phyloP scores from a whole-genome alignment of 2,797 vertebrate genomes.

The Botia almorhae region DNA sequence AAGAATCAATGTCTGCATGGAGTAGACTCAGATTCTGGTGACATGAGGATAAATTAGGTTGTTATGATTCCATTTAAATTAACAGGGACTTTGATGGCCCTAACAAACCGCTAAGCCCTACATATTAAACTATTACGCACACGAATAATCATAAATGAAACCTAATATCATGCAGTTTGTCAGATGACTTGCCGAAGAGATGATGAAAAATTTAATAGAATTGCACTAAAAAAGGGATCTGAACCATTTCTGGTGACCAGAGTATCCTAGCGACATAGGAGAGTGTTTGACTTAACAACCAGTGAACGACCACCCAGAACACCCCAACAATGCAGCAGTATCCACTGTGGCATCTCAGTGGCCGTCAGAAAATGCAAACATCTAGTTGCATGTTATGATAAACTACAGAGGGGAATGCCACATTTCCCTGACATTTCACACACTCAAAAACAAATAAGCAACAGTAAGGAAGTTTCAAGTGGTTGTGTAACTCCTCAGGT shows the following conservation, averaged over 20 bases:
- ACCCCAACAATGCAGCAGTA: neutral
- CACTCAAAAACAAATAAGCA: slow-evolving; percentile 34
- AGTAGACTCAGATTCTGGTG: slow-evolving; percentile 28
- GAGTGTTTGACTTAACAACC: neutral
- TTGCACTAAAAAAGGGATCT: no score
- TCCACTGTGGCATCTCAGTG: no score
- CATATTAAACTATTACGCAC: neutral
- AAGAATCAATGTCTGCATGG: slow-evolving; percentile 4
- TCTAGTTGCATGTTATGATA: no score
- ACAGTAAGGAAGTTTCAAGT: slow-evolving; percentile 47
- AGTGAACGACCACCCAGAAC: neutral
- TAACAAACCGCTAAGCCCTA: neutral
- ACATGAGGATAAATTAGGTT: slow-evolving; percentile 43
- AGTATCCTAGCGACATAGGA: no score
- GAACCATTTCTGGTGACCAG: no score
- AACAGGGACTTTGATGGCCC: slow-evolving; percentile 39
- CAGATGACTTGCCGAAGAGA: no score
- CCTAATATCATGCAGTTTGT: no score
- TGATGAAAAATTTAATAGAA: no score
- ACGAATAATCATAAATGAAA: no score
- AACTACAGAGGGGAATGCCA: neutral
- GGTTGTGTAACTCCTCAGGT: slow-evolving; percentile 40
- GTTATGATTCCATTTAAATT: slow-evolving; percentile 55
- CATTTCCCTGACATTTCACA: slow-evolving; percentile 4
- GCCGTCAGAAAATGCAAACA: no score